Conservation (phyloP, 1,140 invertebrate genomes). For the Lamellibrachia luymesi region DNA sequence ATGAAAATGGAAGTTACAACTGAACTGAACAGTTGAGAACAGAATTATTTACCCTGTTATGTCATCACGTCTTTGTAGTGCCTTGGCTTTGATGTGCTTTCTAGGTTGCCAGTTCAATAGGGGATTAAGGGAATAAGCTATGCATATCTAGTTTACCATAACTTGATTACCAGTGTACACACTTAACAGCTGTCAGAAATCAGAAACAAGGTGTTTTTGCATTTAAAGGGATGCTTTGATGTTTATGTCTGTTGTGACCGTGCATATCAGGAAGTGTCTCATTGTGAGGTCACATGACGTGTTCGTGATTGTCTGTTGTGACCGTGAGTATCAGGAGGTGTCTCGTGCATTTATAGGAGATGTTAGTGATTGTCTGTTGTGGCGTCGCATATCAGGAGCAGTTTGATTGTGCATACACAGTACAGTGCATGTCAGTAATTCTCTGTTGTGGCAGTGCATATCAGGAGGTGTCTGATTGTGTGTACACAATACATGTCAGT, state of each 20-base stretch:
- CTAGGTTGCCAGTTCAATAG: too few relatives aligned
- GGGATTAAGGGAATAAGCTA: too few relatives aligned
- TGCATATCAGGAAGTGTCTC: background rate
- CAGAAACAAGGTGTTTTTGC: too few relatives aligned
- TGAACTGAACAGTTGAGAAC: too few relatives aligned
- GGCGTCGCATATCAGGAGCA: background rate
- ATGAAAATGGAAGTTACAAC: too few relatives aligned
- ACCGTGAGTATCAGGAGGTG: background rate
- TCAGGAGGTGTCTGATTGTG: background rate
- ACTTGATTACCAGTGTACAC: too few relatives aligned
- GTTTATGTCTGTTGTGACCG: background rate
- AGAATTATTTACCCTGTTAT: too few relatives aligned
- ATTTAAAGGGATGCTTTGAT: too few relatives aligned
- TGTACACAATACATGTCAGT: background rate
- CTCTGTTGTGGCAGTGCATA: background rate
- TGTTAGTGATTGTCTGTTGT: background rate
- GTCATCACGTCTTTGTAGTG: too few relatives aligned
- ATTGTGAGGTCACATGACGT: background rate
- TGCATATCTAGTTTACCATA: too few relatives aligned
- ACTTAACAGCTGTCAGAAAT: too few relatives aligned
- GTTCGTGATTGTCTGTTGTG: constrained; percentile 8
- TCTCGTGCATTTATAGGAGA: background rate
- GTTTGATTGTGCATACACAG: background rate
- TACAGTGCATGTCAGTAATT: background rate
- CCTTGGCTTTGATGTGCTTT: too few relatives aligned